Conservation (phyloP, 23 tunicate genomes). For the Styela clava region DNA sequence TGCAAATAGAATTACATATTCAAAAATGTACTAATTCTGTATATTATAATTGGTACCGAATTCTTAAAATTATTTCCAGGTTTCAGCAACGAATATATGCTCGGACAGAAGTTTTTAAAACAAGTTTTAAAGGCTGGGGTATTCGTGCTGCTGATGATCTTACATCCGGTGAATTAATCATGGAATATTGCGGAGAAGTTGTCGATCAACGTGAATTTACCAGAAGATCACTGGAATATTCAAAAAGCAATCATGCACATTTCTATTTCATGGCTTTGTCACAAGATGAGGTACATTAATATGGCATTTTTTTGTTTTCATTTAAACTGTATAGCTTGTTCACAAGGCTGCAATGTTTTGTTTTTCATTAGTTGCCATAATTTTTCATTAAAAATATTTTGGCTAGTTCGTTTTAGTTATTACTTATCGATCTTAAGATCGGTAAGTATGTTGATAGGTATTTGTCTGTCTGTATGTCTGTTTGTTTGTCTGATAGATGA, state of each 20-base stretch:
- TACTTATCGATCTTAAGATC: too few relatives aligned
- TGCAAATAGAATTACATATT: too few relatives aligned
- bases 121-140: conserved; percentile 90
- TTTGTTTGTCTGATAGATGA: too few relatives aligned
- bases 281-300: conserved; percentile 86
- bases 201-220: conserved; percentile 61
- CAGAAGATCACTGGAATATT: conserved; percentile 62
- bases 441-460: too few relatives aligned
- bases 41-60: too few relatives aligned
- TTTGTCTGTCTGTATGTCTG: too few relatives aligned
- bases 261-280: conserved; percentile 96
- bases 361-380: not conserved
- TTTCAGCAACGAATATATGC: conserved; percentile 66
- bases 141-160: conserved; percentile 47
- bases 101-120: conserved; percentile 79
- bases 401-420: too few relatives aligned
- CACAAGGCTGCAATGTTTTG: not conserved
- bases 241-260: conserved; percentile 70
- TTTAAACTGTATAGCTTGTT: not conserved
- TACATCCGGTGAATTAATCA: conserved; percentile 55
- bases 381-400: conserved; percentile 4
- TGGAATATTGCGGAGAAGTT: conserved; percentile 98
- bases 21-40: too few relatives aligned
- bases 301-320: conserved; percentile 1
- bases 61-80: conserved; percentile 18